A percentile compares a stretch with the other conserved stretches of the same genome.
Evolutionary conservation across 64 coral and sea anemone genomes (phyloP).

Genomic region (Anthopleura sola): DNA sequence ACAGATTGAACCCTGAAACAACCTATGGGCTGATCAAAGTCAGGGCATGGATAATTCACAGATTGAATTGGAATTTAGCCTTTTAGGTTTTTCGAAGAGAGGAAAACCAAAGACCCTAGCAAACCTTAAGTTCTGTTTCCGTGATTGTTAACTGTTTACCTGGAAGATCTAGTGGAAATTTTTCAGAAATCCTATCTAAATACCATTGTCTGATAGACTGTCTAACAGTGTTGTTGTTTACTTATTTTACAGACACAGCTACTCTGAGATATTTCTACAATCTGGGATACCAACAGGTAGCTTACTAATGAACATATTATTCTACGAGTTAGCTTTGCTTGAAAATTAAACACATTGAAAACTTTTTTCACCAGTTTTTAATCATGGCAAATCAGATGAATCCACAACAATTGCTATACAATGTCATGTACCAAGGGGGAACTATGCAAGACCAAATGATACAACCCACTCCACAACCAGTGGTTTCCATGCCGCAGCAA

Average conservation of each 20-base stretch:
- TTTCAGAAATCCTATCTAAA: too few species aligned
- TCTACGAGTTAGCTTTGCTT: neutral
- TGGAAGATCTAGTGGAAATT: too few species aligned
- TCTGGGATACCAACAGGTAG: conserved; percentile 45
- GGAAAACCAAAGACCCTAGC: too few species aligned
- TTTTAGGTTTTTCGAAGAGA: too few species aligned
- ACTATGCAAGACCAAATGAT: conserved; percentile 25
- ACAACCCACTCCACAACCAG: neutral
- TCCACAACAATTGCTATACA: neutral
- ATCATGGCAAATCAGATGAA: neutral
- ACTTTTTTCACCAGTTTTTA: neutral
- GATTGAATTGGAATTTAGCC: too few species aligned
- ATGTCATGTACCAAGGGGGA: neutral
- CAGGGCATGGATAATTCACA: too few species aligned
- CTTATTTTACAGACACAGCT: conserved; percentile 27
- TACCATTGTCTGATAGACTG: too few species aligned
- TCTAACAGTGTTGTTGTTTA: neutral
- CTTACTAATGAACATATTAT: too few species aligned
- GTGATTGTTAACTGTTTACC: too few species aligned
- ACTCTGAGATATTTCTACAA: conserved; percentile 58
- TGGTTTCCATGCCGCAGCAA: neutral
- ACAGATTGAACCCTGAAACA: too few species aligned
- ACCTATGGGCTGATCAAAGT: too few species aligned
- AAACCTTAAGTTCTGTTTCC: too few species aligned
- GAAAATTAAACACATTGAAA: neutral